Conservation (phyloP, 2,888 invertebrate genomes). For the Chrysolina oricalcia region DNA sequence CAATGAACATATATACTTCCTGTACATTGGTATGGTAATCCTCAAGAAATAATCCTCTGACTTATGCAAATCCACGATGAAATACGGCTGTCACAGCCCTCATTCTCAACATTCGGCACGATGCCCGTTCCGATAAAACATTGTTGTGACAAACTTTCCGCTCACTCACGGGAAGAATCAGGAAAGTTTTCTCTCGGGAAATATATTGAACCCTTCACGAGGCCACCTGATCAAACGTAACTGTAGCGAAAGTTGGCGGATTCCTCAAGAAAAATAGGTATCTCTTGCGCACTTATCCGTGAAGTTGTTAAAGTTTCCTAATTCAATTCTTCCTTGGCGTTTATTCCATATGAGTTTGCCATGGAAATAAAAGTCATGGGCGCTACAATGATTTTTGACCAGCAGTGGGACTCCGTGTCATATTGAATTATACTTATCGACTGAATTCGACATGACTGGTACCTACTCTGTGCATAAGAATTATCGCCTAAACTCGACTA, state of each 20-base stretch:
- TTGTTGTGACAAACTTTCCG: slow-evolving; percentile 18
- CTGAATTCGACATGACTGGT: too few species aligned
- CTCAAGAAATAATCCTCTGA: not conserved
- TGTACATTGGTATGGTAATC: too few species aligned
- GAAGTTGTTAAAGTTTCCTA: slow-evolving; percentile 46
- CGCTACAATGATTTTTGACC: not conserved
- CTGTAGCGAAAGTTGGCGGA: slow-evolving; percentile 29
- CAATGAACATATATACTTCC: too few species aligned
- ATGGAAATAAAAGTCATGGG: not conserved
- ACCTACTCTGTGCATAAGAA: too few species aligned
- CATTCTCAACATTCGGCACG: not conserved
- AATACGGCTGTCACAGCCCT: not conserved
- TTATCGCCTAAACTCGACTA: too few species aligned
- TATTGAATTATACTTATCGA: too few species aligned
- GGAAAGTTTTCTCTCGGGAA: slow-evolving; percentile 15
- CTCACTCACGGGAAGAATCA: not conserved
- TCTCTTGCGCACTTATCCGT: slow-evolving; percentile 38
- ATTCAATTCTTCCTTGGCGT: slow-evolving; percentile 42
- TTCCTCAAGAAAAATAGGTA: slow-evolving; percentile 34
- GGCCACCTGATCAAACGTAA: slow-evolving; percentile 24
- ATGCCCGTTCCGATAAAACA: slow-evolving; percentile 18
- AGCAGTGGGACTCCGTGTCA: too few species aligned
- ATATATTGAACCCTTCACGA: slow-evolving; percentile 5
- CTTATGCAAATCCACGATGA: not conserved
- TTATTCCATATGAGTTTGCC: slow-evolving; percentile 17